Evolutionary conservation across 2,113 vertebrate genomes (phyloP).

Genomic region (Odocoileus virginianus): DNA sequence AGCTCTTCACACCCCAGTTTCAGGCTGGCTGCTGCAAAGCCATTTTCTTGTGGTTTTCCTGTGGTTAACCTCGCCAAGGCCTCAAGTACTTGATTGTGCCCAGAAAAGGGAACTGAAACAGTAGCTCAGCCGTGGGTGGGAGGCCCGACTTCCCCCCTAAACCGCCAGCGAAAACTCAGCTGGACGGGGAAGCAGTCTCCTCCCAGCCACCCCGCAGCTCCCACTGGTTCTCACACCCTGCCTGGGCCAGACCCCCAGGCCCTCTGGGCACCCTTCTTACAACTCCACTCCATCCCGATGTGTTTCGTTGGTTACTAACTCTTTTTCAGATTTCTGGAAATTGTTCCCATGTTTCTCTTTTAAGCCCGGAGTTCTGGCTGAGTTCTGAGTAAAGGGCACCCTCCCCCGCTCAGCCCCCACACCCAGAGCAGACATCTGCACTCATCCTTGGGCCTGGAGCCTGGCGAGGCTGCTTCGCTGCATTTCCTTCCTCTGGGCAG

Average conservation of each 20-base stretch:
- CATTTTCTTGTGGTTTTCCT: constrained; percentile 70
- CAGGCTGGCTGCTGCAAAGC: constrained; percentile 27
- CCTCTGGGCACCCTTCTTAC: not conserved
- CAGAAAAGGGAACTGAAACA: constrained; percentile 66
- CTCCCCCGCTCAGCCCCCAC: not conserved
- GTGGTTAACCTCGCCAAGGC: constrained; percentile 62
- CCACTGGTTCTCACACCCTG: not conserved
- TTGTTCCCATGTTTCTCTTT: not conserved
- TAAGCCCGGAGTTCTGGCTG: not conserved
- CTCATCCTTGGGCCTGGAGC: not conserved
- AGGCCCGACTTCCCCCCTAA: not conserved
- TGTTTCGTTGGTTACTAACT: not conserved
- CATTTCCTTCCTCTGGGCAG: not conserved
- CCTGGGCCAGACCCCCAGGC: not conserved
- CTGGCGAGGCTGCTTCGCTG: fast-evolving
- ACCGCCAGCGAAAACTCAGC: not conserved
- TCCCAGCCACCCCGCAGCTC: fast-evolving
- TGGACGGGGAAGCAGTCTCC: not conserved
- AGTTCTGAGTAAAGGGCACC: not conserved
- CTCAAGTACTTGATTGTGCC: constrained; percentile 50
- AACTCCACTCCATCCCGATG: not conserved
- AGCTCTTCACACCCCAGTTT: constrained; percentile 29
- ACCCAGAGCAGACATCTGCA: not conserved
- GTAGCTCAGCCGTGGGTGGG: constrained; percentile 9
- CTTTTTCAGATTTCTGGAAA: not conserved